Conservation (phyloP, 2,888 invertebrate genomes). For the Rhagium mordax region DNA sequence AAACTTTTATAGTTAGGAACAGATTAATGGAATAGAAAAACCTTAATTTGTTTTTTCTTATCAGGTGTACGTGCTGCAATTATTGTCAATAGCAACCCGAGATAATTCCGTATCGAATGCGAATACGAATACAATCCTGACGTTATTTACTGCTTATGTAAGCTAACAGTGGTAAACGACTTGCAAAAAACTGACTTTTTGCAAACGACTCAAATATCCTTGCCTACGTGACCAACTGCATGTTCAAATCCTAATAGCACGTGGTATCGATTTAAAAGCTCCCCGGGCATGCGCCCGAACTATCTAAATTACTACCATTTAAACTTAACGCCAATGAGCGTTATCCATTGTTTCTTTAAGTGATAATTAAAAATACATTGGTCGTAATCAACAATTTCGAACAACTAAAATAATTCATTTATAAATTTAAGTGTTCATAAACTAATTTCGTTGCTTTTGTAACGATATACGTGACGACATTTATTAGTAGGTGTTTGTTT, state of each 20-base stretch:
- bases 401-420: background rate
- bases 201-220: constrained; percentile 39
- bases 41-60: background rate
- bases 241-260: constrained; percentile 43
- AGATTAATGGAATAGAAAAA: background rate
- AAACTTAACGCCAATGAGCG: background rate
- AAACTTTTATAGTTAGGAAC: too few relatives aligned
- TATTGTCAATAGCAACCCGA: background rate
- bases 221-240: constrained; percentile 59
- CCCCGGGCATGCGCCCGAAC: constrained; percentile 11
- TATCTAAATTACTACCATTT: constrained; percentile 21
- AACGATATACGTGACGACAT: background rate
- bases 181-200: constrained; percentile 27
- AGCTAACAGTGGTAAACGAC: constrained; percentile 10
- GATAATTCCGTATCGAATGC: background rate
- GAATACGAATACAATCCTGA: background rate
- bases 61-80: background rate
- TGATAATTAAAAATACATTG: constrained; percentile 16
- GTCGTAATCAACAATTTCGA: background rate
- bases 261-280: constrained; percentile 42
- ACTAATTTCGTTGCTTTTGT: background rate
- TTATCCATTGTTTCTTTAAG: constrained; percentile 12
- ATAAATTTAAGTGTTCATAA: background rate
- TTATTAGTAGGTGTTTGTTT: background rate
- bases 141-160: background rate